A percentile compares a stretch with the other conserved stretches of the same genome.
Conservation (phyloP, 2,797 vertebrate species). For the Echiichthys vipera region DNA sequence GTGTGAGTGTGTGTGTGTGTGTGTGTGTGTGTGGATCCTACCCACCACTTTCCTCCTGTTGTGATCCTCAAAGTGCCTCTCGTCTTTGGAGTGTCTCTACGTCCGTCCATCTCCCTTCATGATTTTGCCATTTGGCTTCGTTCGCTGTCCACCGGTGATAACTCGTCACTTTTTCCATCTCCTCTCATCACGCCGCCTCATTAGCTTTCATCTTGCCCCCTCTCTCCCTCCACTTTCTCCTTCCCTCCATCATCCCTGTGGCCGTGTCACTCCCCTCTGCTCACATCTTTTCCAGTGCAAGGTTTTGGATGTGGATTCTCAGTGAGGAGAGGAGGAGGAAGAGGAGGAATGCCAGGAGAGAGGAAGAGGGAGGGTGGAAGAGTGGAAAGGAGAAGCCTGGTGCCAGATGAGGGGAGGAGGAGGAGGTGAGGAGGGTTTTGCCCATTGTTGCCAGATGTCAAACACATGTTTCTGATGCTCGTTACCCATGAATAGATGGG, state of each 20-base stretch:
- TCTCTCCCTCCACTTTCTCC: neutral
- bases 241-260: neutral
- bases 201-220: constrained; percentile 24
- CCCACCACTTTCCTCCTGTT: constrained; percentile 14
- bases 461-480: constrained; percentile 46
- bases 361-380: constrained; percentile 18
- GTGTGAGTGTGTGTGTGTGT: constrained; percentile 23
- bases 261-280: neutral
- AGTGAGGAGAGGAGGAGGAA: neutral
- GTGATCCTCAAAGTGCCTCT: constrained; percentile 25
- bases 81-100: constrained; percentile 19
- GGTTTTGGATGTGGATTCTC: constrained; percentile 30
- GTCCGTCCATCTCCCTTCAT: neutral
- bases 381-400: constrained; percentile 15
- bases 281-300: constrained; percentile 19
- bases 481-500: constrained; percentile 24
- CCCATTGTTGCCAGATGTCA: constrained; percentile 50
- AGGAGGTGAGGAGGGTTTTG: constrained; percentile 18
- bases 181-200: constrained; percentile 43
- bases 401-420: constrained; percentile 38
- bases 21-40: neutral
- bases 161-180: constrained; percentile 15
- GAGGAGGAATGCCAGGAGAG: constrained; percentile 1
- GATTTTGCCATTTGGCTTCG: constrained; percentile 29
- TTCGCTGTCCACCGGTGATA: constrained; percentile 13